Evolutionary conservation across 2,888 invertebrate genomes (phyloP), one percentile per base, ranked within the genome.

Genomic region (Drosophila anceps): DNA sequence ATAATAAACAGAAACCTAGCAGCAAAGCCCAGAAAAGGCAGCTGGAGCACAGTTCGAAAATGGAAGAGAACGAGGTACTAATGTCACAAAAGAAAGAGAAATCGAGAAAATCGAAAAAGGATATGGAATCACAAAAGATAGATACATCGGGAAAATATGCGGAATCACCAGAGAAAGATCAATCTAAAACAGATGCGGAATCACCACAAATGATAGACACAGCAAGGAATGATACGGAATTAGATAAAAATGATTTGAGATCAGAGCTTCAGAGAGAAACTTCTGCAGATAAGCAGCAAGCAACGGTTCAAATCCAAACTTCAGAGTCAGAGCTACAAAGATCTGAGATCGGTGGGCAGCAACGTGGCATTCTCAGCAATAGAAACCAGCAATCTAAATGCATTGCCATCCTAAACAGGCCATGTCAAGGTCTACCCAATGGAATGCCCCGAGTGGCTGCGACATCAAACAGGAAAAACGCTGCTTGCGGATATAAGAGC

Each of bases 221-320:
- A 4, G 15, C 46, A 27, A 12, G 2, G 6, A n/a, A 18, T 12
- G n/a, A 12, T 12, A 1, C 12, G 31, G 13, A 20, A 13, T 31
- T 13, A 8, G 33, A 33, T 33, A 13, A 31, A 7, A 18, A 5
- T 3, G 29, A 50, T 50, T 1, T 5, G 12, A 12, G 33, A 50
- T 20, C 24, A 1, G 9, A 10, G 2, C 1, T 5, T 48, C 18
- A 18, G 18, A 12, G 6, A 0, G 29, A 29, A 4, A 10, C 9
- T n/a, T n/a, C 48, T 29, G 6, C n/a, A 6, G 48, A 48, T n/a
- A 48, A 29, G 12, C 31, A 50, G 12, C 2, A 31, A 18, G 50
- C 7, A 50, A 31, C 18, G 12, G 50, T 31, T 12, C 50, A 50
- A 31, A 31, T 50, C 10, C 50, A 50, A 50, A 50, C 50, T 6